Evolutionary conservation across 2,888 invertebrate genomes (phyloP).

Genomic region (Odontomyia ornata): DNA sequence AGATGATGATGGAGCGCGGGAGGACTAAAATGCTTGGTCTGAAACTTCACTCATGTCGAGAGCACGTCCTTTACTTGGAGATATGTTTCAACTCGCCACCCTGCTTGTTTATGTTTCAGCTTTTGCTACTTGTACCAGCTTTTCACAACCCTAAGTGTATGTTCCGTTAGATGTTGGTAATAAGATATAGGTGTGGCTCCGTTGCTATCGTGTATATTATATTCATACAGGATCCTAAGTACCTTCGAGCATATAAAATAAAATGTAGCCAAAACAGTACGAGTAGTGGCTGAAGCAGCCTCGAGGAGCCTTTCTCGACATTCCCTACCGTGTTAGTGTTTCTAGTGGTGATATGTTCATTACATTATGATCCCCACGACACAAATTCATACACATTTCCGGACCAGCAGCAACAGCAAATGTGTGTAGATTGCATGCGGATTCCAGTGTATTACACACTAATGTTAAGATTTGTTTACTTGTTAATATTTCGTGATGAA

Average conservation of each 20-base stretch:
- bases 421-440: background rate
- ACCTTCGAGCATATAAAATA: background rate
- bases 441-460: conserved; percentile 3
- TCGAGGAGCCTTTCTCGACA: background rate
- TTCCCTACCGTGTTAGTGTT: background rate
- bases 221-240: background rate
- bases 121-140: no score
- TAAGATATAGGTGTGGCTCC: background rate
- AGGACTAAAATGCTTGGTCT: background rate
- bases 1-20: background rate
- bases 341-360: conserved; percentile 24
- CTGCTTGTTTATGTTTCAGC: background rate
- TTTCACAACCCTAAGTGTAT: background rate
- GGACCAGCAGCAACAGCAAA: background rate
- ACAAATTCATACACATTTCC: conserved; percentile 13
- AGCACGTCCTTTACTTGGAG: background rate
- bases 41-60: background rate
- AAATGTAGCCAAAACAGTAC: background rate
- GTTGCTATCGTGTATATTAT: background rate
- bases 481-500: conserved; percentile 38
- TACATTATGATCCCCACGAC: conserved; percentile 18
- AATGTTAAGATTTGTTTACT: conserved; percentile 40
- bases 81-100: background rate
- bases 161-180: background rate
- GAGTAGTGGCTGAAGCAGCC: background rate